Base-by-base conservation (phyloP, 1,140 invertebrate species). In the Chrysoperla carnea region DNA sequence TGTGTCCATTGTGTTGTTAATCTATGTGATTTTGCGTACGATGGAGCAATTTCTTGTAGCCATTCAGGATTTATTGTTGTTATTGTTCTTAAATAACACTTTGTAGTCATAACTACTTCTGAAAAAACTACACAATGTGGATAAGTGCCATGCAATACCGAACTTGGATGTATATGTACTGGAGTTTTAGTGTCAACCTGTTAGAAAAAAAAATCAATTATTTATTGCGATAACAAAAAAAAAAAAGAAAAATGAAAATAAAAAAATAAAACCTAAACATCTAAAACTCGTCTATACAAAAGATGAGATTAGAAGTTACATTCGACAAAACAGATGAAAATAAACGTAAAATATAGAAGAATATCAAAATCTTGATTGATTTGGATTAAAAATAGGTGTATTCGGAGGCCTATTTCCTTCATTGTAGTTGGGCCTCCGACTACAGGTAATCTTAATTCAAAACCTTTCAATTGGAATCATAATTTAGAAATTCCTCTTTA, bases 81-180 rank as follows among this genome's bases (percentile, higher is more conserved):
- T 37, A 83, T 66, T 52, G 68, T 73, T 36, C 83, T 70, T 50
- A 95, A 75, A 63, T 87, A 95, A 50, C 79, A 76, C 52, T 82
- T 84, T 31, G 71, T 74, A 0, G 91, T 94, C 52, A 84, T 73
- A 9, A 95, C 73, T 31, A 97, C 69, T 66, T 97, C 91, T 1
- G 81, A 84, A 60, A 85, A 98, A 6, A 96, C 63, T n/a, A 97
- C 68, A 45, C 76, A 79, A 17, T 73, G 66, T 1, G 86, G 82
- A 51, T 81, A 75, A 38, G 74, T 75, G 33, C 77, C 64, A 56
- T 82, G 79, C 36, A 93, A 59, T 37, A 72, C 70, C 8, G 85
- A 87, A 12, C 81, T 80, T 7, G 89, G 90, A 66, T 95, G 90
- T 54, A 95, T 83, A 29, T 68, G 59, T 6, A 84, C 79, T 14